Conservation (phyloP, 2,797 vertebrate genomes). For the Darevskia nairensis region DNA sequence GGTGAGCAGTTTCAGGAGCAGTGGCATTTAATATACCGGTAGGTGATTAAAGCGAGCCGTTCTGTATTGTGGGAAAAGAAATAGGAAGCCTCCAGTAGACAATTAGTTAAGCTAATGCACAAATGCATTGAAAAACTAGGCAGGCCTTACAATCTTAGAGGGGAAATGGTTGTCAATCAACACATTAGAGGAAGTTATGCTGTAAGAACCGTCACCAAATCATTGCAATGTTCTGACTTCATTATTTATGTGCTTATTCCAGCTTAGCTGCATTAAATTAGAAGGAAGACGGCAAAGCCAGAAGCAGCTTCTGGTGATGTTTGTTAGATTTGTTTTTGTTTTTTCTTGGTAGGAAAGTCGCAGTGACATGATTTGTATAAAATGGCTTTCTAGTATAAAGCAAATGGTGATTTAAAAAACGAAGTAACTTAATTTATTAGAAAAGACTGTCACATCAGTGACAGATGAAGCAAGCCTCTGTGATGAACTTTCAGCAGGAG, state of each 20-base stretch:
- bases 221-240: neutral
- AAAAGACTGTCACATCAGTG: neutral
- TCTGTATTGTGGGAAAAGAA: neutral
- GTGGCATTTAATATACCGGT: neutral
- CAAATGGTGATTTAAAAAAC: neutral
- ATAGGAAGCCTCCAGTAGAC: neutral
- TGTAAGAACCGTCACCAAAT: no score
- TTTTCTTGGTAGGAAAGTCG: rapidly evolving
- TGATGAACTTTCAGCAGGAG: neutral
- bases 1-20: neutral
- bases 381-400: neutral
- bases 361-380: neutral
- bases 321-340: neutral
- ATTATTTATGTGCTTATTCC: neutral
- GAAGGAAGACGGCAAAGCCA: neutral
- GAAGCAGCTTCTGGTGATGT: neutral
- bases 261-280: slow-evolving; percentile 7
- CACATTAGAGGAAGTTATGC: neutral
- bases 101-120: rapidly evolving
- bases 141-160: neutral
- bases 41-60: neutral
- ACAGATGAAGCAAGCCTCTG: rapidly evolving
- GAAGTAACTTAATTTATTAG: neutral
- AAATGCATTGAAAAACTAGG: neutral
- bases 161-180: neutral